Evolutionary conservation across 1,140 invertebrate genomes (phyloP).

Genomic region (Probaryconus sp.): DNA sequence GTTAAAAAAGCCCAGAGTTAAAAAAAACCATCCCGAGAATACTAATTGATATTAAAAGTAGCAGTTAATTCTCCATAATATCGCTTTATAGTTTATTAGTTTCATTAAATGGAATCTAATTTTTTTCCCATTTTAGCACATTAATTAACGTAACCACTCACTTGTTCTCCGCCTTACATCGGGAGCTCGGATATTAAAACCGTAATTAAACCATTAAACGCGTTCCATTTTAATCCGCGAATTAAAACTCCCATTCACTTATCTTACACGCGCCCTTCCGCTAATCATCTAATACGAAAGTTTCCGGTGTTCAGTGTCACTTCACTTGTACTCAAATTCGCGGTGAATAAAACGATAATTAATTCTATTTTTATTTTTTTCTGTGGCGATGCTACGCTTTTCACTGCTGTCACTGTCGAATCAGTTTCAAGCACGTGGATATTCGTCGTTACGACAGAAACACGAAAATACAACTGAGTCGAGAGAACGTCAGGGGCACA

Average conservation of each 20-base stretch:
- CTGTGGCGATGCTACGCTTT: too few species aligned
- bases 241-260: constrained; percentile 28
- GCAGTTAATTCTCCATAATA: too few species aligned
- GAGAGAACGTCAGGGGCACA: constrained; percentile 46
- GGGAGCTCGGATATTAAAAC: constrained; percentile 5
- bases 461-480: constrained; percentile 53
- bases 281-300: constrained; percentile 13
- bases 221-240: constrained; percentile 17
- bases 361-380: too few species aligned
- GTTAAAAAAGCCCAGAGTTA: too few species aligned
- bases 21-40: too few species aligned
- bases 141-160: constrained; percentile 23
- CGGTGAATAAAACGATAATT: too few species aligned
- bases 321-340: too few species aligned
- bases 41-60: too few species aligned
- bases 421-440: constrained; percentile 28
- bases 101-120: constrained; percentile 4
- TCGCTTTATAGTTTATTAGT: neutral
- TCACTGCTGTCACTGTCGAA: constrained; percentile 15
- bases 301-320: too few species aligned
- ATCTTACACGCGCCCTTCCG: constrained; percentile 2
- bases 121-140: neutral
- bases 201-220: constrained; percentile 16
- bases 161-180: constrained; percentile 4
- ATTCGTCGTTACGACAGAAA: constrained; percentile 39